Evolutionary conservation across 2,797 vertebrate genomes (phyloP).

Genomic region (Schizopygopsis pylzovi): DNA sequence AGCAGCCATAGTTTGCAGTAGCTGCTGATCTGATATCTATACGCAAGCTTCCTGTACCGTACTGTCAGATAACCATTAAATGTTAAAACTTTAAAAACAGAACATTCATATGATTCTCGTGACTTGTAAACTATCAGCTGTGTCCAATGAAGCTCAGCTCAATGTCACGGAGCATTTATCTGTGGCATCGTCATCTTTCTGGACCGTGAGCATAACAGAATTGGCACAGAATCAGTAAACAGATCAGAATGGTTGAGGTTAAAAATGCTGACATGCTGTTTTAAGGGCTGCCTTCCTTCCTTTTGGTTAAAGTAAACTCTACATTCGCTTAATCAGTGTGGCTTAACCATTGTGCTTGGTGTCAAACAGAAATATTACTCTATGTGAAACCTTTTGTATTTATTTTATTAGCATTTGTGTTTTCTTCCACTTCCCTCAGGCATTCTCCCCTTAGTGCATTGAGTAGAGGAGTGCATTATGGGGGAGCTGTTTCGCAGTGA

Average conservation of each 20-base stretch:
- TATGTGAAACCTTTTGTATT: background rate
- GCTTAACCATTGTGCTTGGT: background rate
- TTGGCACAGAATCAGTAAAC: background rate
- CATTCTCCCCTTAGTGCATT: slow-evolving; percentile 38
- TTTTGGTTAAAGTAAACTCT: background rate
- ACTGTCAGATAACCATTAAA: background rate
- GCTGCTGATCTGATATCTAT: background rate
- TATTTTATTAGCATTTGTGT: background rate
- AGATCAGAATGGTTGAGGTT: background rate
- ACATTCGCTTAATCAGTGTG: background rate
- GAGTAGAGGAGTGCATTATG: slow-evolving; percentile 74
- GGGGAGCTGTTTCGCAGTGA: slow-evolving; percentile 94
- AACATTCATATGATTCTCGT: slow-evolving; percentile 5
- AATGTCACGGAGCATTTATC: background rate
- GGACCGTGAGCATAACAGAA: background rate
- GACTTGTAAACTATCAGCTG: background rate
- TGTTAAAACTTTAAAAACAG: background rate
- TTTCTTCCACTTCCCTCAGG: background rate
- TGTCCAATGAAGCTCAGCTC: background rate
- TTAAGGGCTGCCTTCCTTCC: background rate
- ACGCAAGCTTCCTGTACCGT: background rate
- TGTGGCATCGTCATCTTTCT: background rate
- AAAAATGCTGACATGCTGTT: slow-evolving; percentile 1
- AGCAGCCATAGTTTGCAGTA: background rate
- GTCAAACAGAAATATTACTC: background rate